Evolutionary conservation across 2,888 invertebrate species (phyloP).

Genomic region (Lasioglossum pauxillum): DNA sequence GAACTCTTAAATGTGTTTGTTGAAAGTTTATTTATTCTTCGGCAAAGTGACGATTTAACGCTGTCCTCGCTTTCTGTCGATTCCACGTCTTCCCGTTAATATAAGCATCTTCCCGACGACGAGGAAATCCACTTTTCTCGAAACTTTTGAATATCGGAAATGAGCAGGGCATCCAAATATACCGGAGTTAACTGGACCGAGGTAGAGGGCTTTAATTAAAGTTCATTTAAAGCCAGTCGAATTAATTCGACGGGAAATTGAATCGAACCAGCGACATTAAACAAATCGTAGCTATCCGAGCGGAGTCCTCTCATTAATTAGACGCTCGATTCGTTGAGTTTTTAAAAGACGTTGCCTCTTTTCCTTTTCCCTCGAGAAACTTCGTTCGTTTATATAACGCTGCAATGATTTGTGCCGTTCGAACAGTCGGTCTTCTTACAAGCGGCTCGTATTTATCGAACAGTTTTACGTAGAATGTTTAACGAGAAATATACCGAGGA

Average conservation of each 20-base stretch:
- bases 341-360: slow-evolving; percentile 19
- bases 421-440: not conserved
- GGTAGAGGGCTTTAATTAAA: slow-evolving; percentile 46
- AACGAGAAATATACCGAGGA: not conserved
- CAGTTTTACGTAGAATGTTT: not conserved
- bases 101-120: not conserved
- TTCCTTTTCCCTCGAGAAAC: slow-evolving; percentile 6
- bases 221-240: slow-evolving; percentile 52
- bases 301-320: slow-evolving; percentile 49
- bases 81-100: not conserved
- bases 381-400: not conserved
- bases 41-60: not conserved
- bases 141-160: not conserved
- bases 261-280: slow-evolving; percentile 55
- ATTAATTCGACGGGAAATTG: slow-evolving; percentile 58
- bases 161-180: not conserved
- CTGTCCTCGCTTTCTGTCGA: not conserved
- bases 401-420: not conserved
- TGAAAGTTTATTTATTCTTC: not conserved
- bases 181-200: not conserved
- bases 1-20: not conserved
- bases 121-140: slow-evolving; percentile 1
- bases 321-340: slow-evolving; percentile 39
- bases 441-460: not conserved
- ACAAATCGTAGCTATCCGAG: slow-evolving; percentile 41